Conservation (phyloP, 92 coral and sea anemone genomes). For the Umimayanthus chanpuru region DNA sequence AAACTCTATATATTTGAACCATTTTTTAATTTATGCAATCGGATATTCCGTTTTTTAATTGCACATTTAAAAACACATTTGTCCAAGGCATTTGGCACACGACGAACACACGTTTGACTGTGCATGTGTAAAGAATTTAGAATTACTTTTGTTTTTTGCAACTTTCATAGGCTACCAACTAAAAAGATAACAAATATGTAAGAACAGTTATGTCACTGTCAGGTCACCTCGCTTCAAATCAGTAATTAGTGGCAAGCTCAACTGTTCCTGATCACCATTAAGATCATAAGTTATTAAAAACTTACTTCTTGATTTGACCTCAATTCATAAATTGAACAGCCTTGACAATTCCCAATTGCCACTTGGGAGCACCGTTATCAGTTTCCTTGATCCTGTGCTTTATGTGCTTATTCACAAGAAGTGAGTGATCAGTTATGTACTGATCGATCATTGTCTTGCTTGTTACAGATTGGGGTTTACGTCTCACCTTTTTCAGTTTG, state of each 20-base stretch:
- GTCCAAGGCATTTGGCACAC: no score
- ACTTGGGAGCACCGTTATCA: not conserved
- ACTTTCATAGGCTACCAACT: no score
- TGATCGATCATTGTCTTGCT: not conserved
- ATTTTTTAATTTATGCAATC: no score
- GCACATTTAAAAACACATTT: no score
- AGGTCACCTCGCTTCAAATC: constrained; percentile 16
- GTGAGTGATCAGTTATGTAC: not conserved
- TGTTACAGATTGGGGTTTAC: not conserved
- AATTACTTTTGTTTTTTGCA: no score
- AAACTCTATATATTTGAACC: no score
- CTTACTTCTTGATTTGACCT: not conserved
- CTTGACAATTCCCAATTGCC: constrained; percentile 10
- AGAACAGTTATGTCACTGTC: no score
- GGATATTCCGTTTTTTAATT: no score
- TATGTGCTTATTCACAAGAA: not conserved
- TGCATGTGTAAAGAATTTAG: no score
- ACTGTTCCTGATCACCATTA: not conserved
- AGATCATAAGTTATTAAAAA: no score
- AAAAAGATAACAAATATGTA: no score
- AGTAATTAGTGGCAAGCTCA: not conserved
- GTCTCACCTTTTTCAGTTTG: constrained; percentile 1
- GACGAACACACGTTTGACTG: no score
- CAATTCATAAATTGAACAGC: not conserved
- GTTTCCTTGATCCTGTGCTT: constrained; percentile 19